phyloP scores from a whole-genome alignment of 2,888 invertebrate genomes.

The Noctua janthina region DNA sequence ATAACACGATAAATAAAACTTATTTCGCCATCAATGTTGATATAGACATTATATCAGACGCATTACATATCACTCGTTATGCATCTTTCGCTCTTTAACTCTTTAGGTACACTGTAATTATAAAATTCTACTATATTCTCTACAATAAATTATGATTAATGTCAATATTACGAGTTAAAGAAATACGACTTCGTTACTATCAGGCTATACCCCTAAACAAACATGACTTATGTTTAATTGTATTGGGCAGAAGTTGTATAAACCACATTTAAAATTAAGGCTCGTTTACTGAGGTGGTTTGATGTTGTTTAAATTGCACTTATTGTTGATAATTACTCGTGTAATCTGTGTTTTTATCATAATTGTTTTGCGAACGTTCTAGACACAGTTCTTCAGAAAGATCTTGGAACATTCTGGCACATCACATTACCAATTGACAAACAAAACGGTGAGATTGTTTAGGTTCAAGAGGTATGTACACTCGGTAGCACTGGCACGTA shows the following conservation, averaged over 20 bases:
- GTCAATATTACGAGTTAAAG: conserved; percentile 62
- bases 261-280: conserved; percentile 64
- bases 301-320: conserved; percentile 66
- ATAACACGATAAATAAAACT: conserved; percentile 59
- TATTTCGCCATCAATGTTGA: conserved; percentile 39
- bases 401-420: conserved; percentile 40
- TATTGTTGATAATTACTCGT: conserved; percentile 55
- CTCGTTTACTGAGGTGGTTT: conserved; percentile 65
- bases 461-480: conserved; percentile 31
- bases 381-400: conserved; percentile 38
- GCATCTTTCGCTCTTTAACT: conserved; percentile 54
- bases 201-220: conserved; percentile 51
- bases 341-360: conserved; percentile 43
- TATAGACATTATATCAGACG: conserved; percentile 51
- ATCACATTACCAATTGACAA: conserved; percentile 62
- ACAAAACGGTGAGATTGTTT: conserved; percentile 38
- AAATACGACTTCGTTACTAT: conserved; percentile 52
- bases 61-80: conserved; percentile 49
- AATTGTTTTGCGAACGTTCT: conserved; percentile 26
- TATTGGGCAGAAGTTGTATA: conserved; percentile 54
- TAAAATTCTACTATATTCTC: conserved; percentile 60
- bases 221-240: conserved; percentile 47
- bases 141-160: conserved; percentile 65
- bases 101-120: conserved; percentile 62
- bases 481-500: conserved; percentile 39